Percentiles rank a stretch among this genome's conserved stretches.
These are phyloP conservation scores for Sisyra terminalis DNA, from an alignment of 2,888 invertebrate species.

Conservation along the genomic window DNA sequence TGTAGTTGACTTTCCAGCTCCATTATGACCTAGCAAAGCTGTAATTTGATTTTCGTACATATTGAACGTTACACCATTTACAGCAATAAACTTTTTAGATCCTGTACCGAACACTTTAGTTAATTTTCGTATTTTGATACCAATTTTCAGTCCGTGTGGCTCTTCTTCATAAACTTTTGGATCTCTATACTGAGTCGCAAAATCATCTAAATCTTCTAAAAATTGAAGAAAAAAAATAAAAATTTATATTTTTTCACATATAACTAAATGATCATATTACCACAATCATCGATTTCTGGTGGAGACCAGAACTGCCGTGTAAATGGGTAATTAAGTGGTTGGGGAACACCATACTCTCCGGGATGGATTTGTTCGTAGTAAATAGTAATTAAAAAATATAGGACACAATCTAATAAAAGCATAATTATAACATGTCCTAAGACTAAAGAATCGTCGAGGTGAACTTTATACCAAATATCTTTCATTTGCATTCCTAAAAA, in stretches of 20 bases:
- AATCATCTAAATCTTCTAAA: conserved; percentile 25
- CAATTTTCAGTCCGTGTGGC: conserved; percentile 28
- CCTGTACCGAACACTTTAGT: conserved; percentile 41
- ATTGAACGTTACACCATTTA: conserved; percentile 54
- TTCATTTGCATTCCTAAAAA: conserved; percentile 40
- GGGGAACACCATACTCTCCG: conserved; percentile 70
- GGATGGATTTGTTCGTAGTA: conserved; percentile 79
- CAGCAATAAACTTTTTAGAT: conserved; percentile 30
- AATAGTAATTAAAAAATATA: conserved; percentile 61
- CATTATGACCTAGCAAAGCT: conserved; percentile 63
- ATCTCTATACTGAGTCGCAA: conserved; percentile 5
- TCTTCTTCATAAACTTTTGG: conserved; percentile 31
- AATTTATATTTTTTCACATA: too few species aligned
- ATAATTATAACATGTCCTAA: conserved; percentile 56
- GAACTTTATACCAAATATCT: conserved; percentile 41
- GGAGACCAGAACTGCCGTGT: conserved; percentile 37
- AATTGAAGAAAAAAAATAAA: too few species aligned
- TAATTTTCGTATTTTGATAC: conserved; percentile 36
- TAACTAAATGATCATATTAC: not conserved
- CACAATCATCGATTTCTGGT: not conserved
- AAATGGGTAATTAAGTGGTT: conserved; percentile 67
- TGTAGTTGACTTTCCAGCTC: conserved; percentile 88
- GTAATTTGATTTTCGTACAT: conserved; percentile 85
- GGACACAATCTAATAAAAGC: conserved; percentile 46
- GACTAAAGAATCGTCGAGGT: conserved; percentile 49